Evolutionary conservation across 1,140 invertebrate species (phyloP), one percentile per base, ranked within the genome.

Genomic region (Drosophila persimilis): DNA sequence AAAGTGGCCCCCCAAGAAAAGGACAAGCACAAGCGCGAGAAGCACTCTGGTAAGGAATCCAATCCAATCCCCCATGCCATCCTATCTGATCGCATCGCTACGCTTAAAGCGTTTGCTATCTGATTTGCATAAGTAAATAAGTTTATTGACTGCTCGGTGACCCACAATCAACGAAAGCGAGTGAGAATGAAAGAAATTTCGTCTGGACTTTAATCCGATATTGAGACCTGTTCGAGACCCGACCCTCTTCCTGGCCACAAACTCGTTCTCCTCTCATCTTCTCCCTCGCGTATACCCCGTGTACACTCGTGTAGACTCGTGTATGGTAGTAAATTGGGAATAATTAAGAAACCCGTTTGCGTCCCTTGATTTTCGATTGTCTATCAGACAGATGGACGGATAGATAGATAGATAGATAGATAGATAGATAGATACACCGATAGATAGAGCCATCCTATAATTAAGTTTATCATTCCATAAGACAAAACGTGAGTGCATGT

Each of bases 1-100:
- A 90, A 90, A 52, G 66, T 86, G 61, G 46, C 76, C 39, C 67
- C 74, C 59, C 85, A 84, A 35, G 90, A 90, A 51, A 91, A 91
- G 45, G 90, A 91, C 50, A 90, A 90, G 51, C 84, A 90, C 46
- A 90, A 91, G 63, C 80, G 79, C 20, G 90, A 91, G 50, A 90
- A 89, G 66, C 80, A 80, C 63, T 85, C 85, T 59, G 85, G 85
- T 89, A 50, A 88, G 77, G 9, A 56, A 15, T 6, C 22, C 1
- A 44, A n/a, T 0, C 6, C 26, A 8, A 43, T 47, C 41, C 24
- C 56, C 17, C 60, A 24, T 59, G 9, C 7, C 24, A 26, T 20
- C 20, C 20, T 1, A 20, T 20, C 20, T 20, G 20, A n/a, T 39
- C 22, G 11, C n/a, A 43, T 58, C 6, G 17, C 20, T 64, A 20